Evolutionary conservation across 2,113 vertebrate genomes (phyloP).

Genomic region (Aix galericulata): DNA sequence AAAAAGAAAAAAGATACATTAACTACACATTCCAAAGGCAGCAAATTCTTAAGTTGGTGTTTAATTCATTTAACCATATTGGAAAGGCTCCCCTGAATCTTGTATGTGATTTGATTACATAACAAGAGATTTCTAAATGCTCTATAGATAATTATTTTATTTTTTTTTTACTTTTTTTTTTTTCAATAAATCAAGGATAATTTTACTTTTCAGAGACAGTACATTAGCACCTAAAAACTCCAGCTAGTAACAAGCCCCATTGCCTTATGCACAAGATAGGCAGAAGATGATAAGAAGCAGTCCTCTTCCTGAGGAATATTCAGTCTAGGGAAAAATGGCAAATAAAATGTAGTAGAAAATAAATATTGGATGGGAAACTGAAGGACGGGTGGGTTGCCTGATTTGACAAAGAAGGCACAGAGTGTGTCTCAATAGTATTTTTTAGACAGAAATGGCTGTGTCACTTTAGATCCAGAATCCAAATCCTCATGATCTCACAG

Average conservation of each 20-base stretch:
- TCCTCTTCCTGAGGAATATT: background rate
- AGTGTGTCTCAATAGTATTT: background rate
- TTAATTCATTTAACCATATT: background rate
- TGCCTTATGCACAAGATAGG: background rate
- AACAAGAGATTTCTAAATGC: background rate
- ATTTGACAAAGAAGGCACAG: background rate
- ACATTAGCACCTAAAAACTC: rapidly evolving
- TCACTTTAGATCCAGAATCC: background rate
- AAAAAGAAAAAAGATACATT: background rate
- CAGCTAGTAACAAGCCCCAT: background rate
- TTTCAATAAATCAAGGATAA: background rate
- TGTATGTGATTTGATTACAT: background rate
- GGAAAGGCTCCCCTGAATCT: background rate
- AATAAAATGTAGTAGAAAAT: background rate
- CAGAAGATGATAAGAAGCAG: background rate
- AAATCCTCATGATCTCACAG: background rate
- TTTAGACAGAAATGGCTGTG: background rate
- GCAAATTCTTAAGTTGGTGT: background rate
- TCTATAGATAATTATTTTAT: too few species aligned
- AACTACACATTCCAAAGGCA: background rate
- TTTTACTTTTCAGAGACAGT: background rate
- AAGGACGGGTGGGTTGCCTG: background rate
- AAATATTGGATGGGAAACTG: background rate
- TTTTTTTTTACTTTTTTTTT: background rate
- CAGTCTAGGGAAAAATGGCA: background rate